Conservation (phyloP, 2,888 invertebrate genomes). For the Xestobium rufovillosum region DNA sequence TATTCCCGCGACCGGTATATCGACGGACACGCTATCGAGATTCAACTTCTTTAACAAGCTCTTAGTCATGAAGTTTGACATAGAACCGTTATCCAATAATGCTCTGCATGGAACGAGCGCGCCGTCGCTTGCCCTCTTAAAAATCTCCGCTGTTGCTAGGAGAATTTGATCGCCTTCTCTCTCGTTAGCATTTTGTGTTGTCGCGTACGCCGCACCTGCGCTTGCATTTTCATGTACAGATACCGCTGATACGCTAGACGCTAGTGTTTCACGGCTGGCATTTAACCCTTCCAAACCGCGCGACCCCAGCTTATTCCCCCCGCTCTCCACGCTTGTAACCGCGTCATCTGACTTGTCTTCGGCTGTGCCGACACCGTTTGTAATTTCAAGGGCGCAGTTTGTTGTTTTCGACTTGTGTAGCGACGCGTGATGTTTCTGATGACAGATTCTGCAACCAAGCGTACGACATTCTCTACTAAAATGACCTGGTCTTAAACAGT, state of each 20-base stretch:
- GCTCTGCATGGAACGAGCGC: conserved; percentile 3
- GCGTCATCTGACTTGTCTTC: no score
- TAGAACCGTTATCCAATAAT: conserved; percentile 9
- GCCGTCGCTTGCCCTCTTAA: neutral
- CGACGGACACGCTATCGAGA: neutral
- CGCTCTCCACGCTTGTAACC: no score
- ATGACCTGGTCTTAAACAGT: conserved; percentile 8
- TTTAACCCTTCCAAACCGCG: no score
- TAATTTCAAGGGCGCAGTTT: no score
- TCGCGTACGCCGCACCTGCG: neutral
- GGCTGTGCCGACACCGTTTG: no score
- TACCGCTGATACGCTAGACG: no score
- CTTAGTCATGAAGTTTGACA: conserved; percentile 6
- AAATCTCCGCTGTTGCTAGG: conserved; percentile 8
- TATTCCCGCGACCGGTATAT: no score
- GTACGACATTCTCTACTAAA: conserved; percentile 1
- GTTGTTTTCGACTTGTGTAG: no score
- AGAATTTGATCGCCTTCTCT: neutral
- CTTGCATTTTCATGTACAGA: no score
- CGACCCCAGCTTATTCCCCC: no score
- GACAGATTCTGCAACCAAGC: conserved; percentile 6
- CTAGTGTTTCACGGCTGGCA: no score
- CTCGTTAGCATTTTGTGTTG: conserved; percentile 4
- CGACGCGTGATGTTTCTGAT: conserved; percentile 7
- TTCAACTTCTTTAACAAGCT: neutral